Evolutionary conservation across 2,888 invertebrate species (phyloP).

Genomic region (Patella ulyssiponensis): DNA sequence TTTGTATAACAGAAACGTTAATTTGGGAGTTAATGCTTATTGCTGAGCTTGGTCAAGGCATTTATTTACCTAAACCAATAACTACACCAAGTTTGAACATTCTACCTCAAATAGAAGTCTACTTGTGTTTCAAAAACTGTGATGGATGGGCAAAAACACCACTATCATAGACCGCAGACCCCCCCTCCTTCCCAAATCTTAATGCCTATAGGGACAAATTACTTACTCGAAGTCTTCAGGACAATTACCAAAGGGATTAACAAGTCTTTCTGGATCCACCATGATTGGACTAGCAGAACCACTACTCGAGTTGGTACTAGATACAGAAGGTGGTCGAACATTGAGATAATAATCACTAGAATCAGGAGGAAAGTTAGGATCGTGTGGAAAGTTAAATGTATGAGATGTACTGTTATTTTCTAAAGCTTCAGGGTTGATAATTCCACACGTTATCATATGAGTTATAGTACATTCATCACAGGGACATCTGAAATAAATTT

Average conservation of each 20-base stretch:
- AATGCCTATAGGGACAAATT: neutral
- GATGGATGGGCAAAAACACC: too few species aligned
- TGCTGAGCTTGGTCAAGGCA: too few species aligned
- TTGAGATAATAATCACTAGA: slow-evolving; percentile 66
- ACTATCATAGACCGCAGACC: too few species aligned
- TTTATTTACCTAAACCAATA: too few species aligned
- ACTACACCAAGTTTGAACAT: too few species aligned
- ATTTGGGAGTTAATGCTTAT: too few species aligned
- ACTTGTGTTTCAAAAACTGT: too few species aligned
- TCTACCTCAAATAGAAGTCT: too few species aligned
- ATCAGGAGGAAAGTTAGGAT: slow-evolving; percentile 59
- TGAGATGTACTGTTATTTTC: slow-evolving; percentile 45
- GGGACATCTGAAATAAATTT: slow-evolving; percentile 64
- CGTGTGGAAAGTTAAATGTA: slow-evolving; percentile 58
- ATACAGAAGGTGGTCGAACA: slow-evolving; percentile 70
- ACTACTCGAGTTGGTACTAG: slow-evolving; percentile 68
- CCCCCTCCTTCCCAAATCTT: too few species aligned
- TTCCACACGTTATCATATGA: slow-evolving; percentile 72
- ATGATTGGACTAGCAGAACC: slow-evolving; percentile 68
- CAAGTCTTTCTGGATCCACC: slow-evolving; percentile 45
- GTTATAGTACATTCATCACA: slow-evolving; percentile 73
- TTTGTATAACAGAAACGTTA: too few species aligned
- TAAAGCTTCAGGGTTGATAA: slow-evolving; percentile 67
- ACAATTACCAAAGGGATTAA: slow-evolving; percentile 28
- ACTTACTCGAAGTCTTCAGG: slow-evolving; percentile 39